Evolutionary conservation across 1,140 invertebrate species (phyloP), one percentile per base, ranked within the genome.

Genomic region (Leptopilina boulardi): DNA sequence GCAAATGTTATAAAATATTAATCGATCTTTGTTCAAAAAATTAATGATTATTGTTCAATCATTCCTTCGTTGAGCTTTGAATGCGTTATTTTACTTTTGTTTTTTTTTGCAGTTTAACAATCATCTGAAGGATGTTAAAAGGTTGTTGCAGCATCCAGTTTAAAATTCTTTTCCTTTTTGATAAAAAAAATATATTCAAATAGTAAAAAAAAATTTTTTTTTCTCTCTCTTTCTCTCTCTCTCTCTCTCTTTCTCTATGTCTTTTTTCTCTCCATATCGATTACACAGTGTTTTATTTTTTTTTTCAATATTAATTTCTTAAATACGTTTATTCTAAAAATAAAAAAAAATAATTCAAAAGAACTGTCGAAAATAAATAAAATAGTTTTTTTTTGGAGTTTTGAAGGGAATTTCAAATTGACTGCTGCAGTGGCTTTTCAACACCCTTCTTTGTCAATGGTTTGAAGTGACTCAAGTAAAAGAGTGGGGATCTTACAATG

Each of bases 401-500:
- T 66, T 30, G 21, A 34, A 66, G 26, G 59, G 59, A 66, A 66
- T 66, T 66, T 26, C 13, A 66, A 66, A 66, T 66, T 66, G 59
- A 23, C 26, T 66, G 59, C 59, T 66, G 59, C 23, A 66, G 26
- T 30, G 59, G 59, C 59, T 66, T 66, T 66, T 66, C 59, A 66
- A 66, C 59, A 66, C 59, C 59, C 23, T 66, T 34, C 26, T 66
- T 66, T 66, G 26, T 66, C 59, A 66, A 66, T 26, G 59, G 59
- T 66, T 66, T 26, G 21, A 66, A 66, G 59, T 66, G 59, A 66
- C 59, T 66, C 59, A 26, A 66, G 59, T 66, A 26, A 66, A 23
- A 66, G 59, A 66, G 59, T 34, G 59, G 59, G 59, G 59, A 66
- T 66, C 59, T 66, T 66, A 66, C 59, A 66, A 30, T 66, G 59